Evolutionary conservation across 1,140 invertebrate species (phyloP).

Genomic region (Ceratosolen solmsi): DNA sequence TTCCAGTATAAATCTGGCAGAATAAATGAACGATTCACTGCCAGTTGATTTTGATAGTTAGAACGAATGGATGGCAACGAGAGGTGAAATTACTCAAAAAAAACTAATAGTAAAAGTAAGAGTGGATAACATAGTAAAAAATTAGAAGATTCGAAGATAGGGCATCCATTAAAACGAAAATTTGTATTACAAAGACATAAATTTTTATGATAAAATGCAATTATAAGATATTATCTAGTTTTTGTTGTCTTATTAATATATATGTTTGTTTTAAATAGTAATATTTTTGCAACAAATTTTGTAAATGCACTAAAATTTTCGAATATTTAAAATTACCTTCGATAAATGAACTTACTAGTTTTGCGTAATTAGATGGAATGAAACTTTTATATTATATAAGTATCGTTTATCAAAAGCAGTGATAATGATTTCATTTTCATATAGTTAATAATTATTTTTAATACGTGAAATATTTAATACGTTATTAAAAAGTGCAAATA

Average conservation of each 20-base stretch:
- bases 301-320: neutral
- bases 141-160: neutral
- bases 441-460: neutral
- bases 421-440: neutral
- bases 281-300: conserved; percentile 3
- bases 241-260: neutral
- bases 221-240: neutral
- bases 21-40: conserved; percentile 44
- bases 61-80: neutral
- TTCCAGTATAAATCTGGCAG: conserved; percentile 35
- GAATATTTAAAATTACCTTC: too few relatives aligned
- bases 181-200: conserved; percentile 9
- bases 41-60: conserved; percentile 40
- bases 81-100: conserved; percentile 4
- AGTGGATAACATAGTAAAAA: conserved; percentile 16
- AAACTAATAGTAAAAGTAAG: conserved; percentile 31
- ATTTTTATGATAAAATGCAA: neutral
- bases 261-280: neutral
- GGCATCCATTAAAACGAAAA: neutral
- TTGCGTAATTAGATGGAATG: neutral
- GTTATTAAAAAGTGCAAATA: conserved; percentile 21
- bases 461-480: neutral
- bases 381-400: neutral
- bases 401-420: neutral
- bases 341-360: too few relatives aligned